Base-by-base conservation (phyloP, 2,888 invertebrate species). In the Pollenia amentaria region DNA sequence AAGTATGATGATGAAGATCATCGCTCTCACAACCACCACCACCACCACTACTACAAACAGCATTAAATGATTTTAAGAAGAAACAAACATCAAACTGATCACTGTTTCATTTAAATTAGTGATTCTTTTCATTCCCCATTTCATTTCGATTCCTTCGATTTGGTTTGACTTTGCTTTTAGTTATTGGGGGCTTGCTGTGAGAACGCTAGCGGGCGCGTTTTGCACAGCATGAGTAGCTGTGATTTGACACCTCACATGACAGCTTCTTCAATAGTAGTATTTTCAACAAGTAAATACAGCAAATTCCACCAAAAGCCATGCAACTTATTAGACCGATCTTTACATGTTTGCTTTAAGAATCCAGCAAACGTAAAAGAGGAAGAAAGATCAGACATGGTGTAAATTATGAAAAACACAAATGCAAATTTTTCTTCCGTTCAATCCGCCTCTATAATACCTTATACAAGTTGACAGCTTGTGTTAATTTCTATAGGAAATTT, bases 141-240 rank as follows among this genome's bases (percentile, higher is more conserved):
- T 72, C 69, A 16, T 60, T 62, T 67, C 44, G 8, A 21, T 51
- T 29, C 46, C 21, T 62, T 64, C 51, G 42, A 38, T 70, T 76
- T 60, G n/a, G 14, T 65, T 18, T 29, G 72, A 57, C 21, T 64
- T n/a, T 69, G 29, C 40, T 48, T 65, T 60, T 21, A 42, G n/a
- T 60, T 14, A 38, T 78, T 67, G 72, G 77, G 62, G 67, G n/a
- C 80, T 83, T 69, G 73, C 83, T 84, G 83, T 78, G 81, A 81
- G 48, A 48, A 76, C 14, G 65, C 53, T 77, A 55, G 76, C 78
- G 82, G 67, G 75, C 69, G 76, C 82, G 60, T 80, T 83, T 82
- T 60, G 89, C 93, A 91, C 93, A 93, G 93, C 93, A 92, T 93
- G 93, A 92, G 93, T 93, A 93, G 93, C 93, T 93, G 93, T 91